Evolutionary conservation across 2,797 vertebrate species (phyloP).

Genomic region (Pempheris klunzingeri): DNA sequence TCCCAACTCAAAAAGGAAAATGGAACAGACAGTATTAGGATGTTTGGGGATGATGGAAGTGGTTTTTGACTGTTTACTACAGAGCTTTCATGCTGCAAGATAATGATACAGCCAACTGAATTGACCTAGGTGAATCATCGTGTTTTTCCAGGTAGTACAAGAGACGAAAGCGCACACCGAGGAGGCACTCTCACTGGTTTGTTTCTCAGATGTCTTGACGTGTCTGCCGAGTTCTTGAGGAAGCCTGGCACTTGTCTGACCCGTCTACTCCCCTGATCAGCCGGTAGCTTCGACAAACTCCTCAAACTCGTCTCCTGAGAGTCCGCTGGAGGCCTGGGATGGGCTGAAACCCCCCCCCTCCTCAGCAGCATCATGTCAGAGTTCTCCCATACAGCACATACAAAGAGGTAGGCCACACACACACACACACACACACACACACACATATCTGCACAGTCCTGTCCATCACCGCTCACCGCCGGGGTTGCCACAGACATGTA

Average conservation of each 20-base stretch:
- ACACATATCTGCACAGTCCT: slow-evolving; percentile 49
- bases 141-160: neutral
- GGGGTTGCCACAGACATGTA: slow-evolving; percentile 70
- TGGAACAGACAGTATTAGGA: neutral
- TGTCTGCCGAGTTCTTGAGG: slow-evolving; percentile 8
- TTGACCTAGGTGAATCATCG: neutral
- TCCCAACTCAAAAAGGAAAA: neutral
- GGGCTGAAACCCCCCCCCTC: slow-evolving; percentile 37
- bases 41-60: neutral
- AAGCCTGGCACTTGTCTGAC: slow-evolving; percentile 55
- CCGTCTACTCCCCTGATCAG: slow-evolving; percentile 10
- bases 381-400: slow-evolving; percentile 4
- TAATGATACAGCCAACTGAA: neutral
- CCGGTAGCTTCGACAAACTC: slow-evolving; percentile 37
- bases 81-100: neutral
- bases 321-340: slow-evolving; percentile 3
- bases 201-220: slow-evolving; percentile 27
- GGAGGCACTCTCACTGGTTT: slow-evolving; percentile 1
- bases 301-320: slow-evolving; percentile 54
- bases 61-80: neutral
- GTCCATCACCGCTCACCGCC: slow-evolving; percentile 71
- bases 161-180: neutral
- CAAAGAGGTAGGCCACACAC: slow-evolving; percentile 13
- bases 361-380: slow-evolving; percentile 55
- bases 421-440: slow-evolving; percentile 1